phyloP scores from a whole-genome alignment of 1,140 invertebrate species.

The Hormaphis cornu region DNA sequence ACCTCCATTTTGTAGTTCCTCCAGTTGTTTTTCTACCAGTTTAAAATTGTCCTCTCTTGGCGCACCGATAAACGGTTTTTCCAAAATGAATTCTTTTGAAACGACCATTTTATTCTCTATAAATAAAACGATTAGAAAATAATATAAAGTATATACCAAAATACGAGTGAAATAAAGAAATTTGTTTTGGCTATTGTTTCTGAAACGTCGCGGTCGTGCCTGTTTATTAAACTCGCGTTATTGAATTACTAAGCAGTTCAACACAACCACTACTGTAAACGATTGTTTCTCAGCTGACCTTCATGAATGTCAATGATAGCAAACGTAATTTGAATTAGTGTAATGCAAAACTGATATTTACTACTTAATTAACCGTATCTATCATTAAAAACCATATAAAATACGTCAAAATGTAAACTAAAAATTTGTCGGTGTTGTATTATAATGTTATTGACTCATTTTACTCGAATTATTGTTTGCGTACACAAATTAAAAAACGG shows the following conservation, averaged over 20 bases:
- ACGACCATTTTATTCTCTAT: slow-evolving; percentile 43
- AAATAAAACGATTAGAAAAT: too few species aligned
- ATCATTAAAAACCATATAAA: too few species aligned
- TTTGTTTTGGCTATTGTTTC: neutral
- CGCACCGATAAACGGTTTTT: slow-evolving; percentile 53
- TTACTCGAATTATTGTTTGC: too few species aligned
- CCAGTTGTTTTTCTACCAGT: slow-evolving; percentile 55
- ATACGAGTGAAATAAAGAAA: too few species aligned
- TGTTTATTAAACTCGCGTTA: neutral
- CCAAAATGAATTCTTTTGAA: slow-evolving; percentile 51
- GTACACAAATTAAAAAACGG: too few species aligned
- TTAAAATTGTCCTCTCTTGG: slow-evolving; percentile 54
- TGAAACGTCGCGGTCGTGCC: neutral
- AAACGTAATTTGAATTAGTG: neutral
- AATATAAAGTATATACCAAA: too few species aligned
- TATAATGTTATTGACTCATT: too few species aligned
- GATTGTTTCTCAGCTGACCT: neutral
- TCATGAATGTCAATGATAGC: slow-evolving; percentile 24
- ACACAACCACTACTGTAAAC: neutral
- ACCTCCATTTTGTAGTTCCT: slow-evolving; percentile 55
- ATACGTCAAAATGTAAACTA: too few species aligned
- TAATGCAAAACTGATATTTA: neutral
- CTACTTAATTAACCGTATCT: neutral
- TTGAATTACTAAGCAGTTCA: neutral
- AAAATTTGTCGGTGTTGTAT: too few species aligned